Base-by-base conservation (phyloP, 2,888 invertebrate species). In the Caenorhabditis sp. region DNA sequence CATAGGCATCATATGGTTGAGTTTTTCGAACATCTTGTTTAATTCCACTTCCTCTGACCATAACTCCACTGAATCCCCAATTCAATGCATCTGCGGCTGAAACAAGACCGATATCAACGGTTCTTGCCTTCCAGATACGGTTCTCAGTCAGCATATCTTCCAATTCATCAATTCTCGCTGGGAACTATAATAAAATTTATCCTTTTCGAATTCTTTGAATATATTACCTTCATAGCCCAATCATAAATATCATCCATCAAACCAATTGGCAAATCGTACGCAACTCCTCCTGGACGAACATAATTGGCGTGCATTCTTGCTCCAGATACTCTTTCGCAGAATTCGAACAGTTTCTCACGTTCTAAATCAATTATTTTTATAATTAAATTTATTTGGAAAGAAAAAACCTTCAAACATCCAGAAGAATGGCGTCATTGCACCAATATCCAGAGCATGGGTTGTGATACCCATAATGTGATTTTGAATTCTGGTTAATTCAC, bases 241-340 rank as follows among this genome's bases (percentile, higher is more conserved):
- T 95, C 93, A 89, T 95, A 93, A 77, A 99, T 96, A 84, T 99
- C 99, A 85, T 97, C 97, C 92, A 99, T 91, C 4, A 99, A 89
- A 17, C 99, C 97, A 3, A 97, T 89, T 0, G 99, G 99, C 89
- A 99, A 90, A 89, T 99, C 99, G 89, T 93, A 90, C 0, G 92
- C 90, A 0, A 99, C 99, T 8, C 99, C 99, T 0, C 99, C 99
- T 0, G 97, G 97, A n/a, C 99, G 90, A 43, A 99, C 91, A 86
- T 99, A 99, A 4, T 97, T 97, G 0, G 97, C 96, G 89, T 99
- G 99, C 96, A 99, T 96, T 54, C 99, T 92, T 8, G 97, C 97
- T 0, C 99, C 99, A 65, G 95, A 95, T 0, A 95, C 97, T 72
- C 99, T 91, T 88, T 99, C 99, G 88, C 97, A 97, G 89, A 99